phyloP scores from a whole-genome alignment of 2,113 vertebrate genomes.

The Lethenteron reissneri region DNA sequence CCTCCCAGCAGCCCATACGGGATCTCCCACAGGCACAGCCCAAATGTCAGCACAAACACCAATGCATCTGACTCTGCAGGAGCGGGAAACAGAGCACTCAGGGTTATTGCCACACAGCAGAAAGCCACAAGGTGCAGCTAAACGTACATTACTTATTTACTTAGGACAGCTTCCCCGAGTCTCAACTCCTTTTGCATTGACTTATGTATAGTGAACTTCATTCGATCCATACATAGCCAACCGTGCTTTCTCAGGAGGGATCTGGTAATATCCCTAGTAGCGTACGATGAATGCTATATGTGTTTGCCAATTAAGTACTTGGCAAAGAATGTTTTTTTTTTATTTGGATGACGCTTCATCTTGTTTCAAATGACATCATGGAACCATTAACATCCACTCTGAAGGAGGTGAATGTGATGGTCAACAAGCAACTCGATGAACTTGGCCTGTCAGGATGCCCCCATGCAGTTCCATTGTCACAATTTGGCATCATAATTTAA shows the following conservation, averaged over 20 bases:
- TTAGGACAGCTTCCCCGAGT: neutral
- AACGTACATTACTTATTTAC: neutral
- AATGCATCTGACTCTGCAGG: conserved; percentile 51
- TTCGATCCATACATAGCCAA: neutral
- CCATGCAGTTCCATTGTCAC: no score
- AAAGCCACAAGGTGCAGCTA: neutral
- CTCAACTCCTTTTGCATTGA: neutral
- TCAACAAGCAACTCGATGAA: no score
- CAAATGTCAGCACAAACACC: conserved; percentile 47
- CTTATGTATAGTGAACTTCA: neutral
- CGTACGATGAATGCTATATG: neutral
- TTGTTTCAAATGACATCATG: no score
- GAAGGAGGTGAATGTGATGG: no score
- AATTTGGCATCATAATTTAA: no score
- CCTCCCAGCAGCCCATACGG: conserved; percentile 71
- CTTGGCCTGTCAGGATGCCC: no score
- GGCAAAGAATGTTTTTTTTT: no score
- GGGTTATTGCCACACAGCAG: neutral
- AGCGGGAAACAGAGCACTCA: neutral
- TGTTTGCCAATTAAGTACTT: no score
- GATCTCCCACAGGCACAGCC: conserved; percentile 74
- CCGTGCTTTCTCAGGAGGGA: neutral
- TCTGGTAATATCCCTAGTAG: neutral
- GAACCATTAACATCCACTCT: no score
- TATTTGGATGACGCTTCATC: no score